Evolutionary conservation across 2,797 vertebrate genomes (phyloP).

Genomic region (Channa striata): DNA sequence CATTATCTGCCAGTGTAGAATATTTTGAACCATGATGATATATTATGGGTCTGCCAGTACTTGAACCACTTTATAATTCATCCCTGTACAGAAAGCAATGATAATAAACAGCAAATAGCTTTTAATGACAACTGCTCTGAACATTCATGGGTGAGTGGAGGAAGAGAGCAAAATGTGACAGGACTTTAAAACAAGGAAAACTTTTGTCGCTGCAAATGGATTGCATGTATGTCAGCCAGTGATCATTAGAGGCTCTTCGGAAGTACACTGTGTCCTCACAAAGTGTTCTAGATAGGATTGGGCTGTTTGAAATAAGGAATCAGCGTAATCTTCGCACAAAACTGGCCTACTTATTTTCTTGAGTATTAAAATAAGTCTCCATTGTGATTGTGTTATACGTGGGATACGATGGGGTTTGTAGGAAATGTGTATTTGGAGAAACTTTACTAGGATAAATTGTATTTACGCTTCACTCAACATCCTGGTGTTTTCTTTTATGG

Average conservation of each 20-base stretch:
- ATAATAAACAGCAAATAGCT: constrained; percentile 62
- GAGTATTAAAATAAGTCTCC: constrained; percentile 16
- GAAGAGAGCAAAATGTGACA: constrained; percentile 40
- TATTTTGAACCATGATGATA: constrained; percentile 30
- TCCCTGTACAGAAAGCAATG: constrained; percentile 37
- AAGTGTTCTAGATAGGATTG: constrained; percentile 57
- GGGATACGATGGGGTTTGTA: background rate
- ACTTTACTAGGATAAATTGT: background rate
- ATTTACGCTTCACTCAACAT: background rate
- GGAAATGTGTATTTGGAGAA: background rate
- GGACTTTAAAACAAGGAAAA: constrained; percentile 53
- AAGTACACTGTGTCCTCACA: constrained; percentile 55
- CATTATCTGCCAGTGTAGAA: constrained; percentile 17
- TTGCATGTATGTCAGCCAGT: constrained; percentile 51
- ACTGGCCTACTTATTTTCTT: constrained; percentile 48
- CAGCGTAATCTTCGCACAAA: constrained; percentile 37
- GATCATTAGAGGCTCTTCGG: constrained; percentile 59
- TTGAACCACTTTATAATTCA: constrained; percentile 68
- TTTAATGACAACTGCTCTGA: constrained; percentile 62
- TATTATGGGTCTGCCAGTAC: constrained; percentile 28
- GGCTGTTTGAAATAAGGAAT: constrained; percentile 34
- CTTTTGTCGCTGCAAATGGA: constrained; percentile 58
- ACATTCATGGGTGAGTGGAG: constrained; percentile 43
- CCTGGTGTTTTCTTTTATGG: background rate
- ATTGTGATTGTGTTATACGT: constrained; percentile 8